A percentile compares a stretch with the other conserved stretches of the same genome.
Evolutionary conservation across 1,140 invertebrate genomes (phyloP).

Genomic region (Heliothis subflexa): DNA sequence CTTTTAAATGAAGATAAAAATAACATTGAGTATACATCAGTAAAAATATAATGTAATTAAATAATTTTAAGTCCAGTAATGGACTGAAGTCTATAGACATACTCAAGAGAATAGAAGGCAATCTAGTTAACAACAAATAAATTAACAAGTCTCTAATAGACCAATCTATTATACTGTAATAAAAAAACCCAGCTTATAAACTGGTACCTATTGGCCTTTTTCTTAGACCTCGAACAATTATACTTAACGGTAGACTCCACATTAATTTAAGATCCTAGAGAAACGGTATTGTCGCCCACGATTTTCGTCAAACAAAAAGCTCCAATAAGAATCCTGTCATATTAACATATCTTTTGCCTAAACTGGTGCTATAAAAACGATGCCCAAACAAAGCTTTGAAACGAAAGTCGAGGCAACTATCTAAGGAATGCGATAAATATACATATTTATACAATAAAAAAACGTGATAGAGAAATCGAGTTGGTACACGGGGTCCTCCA

Average conservation of each 20-base stretch:
- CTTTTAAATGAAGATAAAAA: background rate
- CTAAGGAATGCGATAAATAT: slow-evolving; percentile 72
- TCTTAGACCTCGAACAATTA: slow-evolving; percentile 1
- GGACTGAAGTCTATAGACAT: background rate
- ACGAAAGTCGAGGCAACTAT: slow-evolving; percentile 60
- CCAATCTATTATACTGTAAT: background rate
- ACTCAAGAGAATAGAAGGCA: background rate
- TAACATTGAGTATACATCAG: too few relatives aligned
- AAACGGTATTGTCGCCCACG: slow-evolving; percentile 35
- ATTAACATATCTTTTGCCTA: slow-evolving; percentile 52
- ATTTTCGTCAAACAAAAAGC: slow-evolving; percentile 29
- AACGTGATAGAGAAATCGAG: slow-evolving; percentile 78
- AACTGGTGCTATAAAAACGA: slow-evolving; percentile 49
- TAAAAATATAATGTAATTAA: background rate
- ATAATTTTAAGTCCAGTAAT: background rate
- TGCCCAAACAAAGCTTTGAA: slow-evolving; percentile 47
- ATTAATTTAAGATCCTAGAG: slow-evolving; percentile 20
- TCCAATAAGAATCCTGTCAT: slow-evolving; percentile 44
- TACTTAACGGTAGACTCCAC: slow-evolving; percentile 5
- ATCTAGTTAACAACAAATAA: background rate
- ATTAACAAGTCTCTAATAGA: background rate
- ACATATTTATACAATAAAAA: slow-evolving; percentile 65
- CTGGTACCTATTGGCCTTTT: slow-evolving; percentile 1
- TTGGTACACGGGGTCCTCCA: slow-evolving; percentile 55
- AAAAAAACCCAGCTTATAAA: background rate